These are phyloP conservation scores for Tupaia chinensis DNA, from an alignment of 2,113 vertebrate species.

Conservation along the genomic window DNA sequence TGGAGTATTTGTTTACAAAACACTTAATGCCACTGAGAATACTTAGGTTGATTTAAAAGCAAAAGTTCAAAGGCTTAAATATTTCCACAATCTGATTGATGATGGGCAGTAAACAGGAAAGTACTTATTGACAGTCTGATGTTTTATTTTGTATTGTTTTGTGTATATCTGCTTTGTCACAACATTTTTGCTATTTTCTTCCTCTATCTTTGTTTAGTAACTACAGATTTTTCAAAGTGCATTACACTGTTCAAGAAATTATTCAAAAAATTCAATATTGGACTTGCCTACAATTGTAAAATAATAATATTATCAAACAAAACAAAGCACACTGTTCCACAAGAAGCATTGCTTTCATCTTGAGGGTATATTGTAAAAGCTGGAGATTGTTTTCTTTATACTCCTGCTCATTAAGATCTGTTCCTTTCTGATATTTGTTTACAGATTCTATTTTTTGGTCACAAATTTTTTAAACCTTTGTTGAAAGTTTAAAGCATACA, in stretches of 20 bases:
- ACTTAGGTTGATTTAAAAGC: neutral
- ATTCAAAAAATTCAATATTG: conserved; percentile 52
- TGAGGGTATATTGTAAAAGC: neutral
- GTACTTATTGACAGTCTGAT: neutral
- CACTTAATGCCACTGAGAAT: neutral
- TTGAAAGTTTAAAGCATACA: neutral
- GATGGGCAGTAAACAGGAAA: neutral
- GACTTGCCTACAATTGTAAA: neutral
- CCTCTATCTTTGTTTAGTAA: neutral
- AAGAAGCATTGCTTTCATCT: neutral
- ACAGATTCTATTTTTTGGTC: neutral
- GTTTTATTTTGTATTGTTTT: neutral
- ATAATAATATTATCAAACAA: neutral
- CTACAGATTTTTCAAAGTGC: neutral
- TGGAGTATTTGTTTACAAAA: neutral
- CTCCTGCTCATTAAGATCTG: neutral
- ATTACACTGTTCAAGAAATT: conserved; percentile 63
- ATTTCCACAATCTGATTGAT: neutral
- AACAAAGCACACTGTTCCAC: neutral
- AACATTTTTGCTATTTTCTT: neutral
- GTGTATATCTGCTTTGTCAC: neutral
- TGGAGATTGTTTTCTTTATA: neutral
- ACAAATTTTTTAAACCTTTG: neutral
- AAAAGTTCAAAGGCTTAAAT: neutral
- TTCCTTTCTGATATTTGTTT: neutral